Base-by-base conservation (phyloP, 2,113 vertebrate species). In the Progne subis region DNA sequence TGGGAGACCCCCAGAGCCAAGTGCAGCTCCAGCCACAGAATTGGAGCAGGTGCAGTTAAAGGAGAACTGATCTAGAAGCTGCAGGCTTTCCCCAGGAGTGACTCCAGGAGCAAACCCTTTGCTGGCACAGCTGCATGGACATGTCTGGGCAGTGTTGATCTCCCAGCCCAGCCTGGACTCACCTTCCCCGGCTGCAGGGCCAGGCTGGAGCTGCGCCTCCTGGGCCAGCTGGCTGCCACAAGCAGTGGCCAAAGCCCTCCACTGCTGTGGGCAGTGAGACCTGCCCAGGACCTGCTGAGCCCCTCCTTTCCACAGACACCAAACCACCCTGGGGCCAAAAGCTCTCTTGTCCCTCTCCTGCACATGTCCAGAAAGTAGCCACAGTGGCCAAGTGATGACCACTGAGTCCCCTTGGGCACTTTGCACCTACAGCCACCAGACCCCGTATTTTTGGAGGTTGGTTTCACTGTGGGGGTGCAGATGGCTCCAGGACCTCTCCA, bases 341-440 rank as follows among this genome's bases (percentile, higher is more conserved):
- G 8, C 18, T 60, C 18, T 87, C 47, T 50, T 52, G 29, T 18
- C 37, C 4, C 1, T 53, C 41, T 55, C 49, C 18, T 28, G 52
- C 2, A 3, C 34, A 5, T 5, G 6, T 28, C 43, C 43, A 31
- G 18, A 20, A 20, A 59, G 52, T 14, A 59, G 43, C 31, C 2
- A 0, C 0, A 0, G 25, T 21, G 74, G 15, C 41, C 37, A 69
- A 29, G 31, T 7, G 23, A 11, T 71, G 67, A 52, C 3, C 23
- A 41, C 12, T 9, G 24, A 52, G 64, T 14, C 26, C 26, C 49
- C 41, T 25, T 34, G 49, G 34, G 7, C 14, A 24, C 7, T 80
- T 71, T 41, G 49, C 9, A 28, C 39, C 44, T 55, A 32, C 34
- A 44, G 64, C 11, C 55, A 53, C 29, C n/a, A 69, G 44, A 44